phyloP scores from a whole-genome alignment of 2,797 vertebrate species.

The Semaprochilodus insignis region DNA sequence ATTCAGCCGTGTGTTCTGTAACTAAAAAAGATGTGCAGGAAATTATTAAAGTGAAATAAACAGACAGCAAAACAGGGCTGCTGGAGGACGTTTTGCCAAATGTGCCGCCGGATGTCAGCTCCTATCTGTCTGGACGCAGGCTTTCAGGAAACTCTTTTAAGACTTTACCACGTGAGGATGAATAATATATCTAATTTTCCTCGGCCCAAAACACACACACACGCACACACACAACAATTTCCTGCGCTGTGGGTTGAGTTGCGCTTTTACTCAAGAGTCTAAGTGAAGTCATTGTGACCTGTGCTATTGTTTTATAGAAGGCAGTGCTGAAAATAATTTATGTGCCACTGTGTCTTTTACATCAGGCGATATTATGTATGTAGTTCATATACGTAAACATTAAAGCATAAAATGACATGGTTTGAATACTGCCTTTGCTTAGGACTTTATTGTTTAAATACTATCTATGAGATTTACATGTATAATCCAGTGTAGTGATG shows the following conservation, averaged over 20 bases:
- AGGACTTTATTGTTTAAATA: background rate
- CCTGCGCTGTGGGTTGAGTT: slow-evolving; percentile 22
- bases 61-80: slow-evolving; percentile 59
- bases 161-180: slow-evolving; percentile 64
- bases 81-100: slow-evolving; percentile 62
- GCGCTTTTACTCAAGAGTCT: background rate
- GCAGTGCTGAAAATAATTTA: slow-evolving; percentile 40
- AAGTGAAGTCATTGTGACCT: slow-evolving; percentile 38
- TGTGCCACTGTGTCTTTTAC: background rate
- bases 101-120: slow-evolving; percentile 63
- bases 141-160: slow-evolving; percentile 74
- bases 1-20: slow-evolving; percentile 34
- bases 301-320: slow-evolving; percentile 48
- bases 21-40: slow-evolving; percentile 45
- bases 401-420: background rate
- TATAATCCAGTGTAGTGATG: too few relatives aligned
- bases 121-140: slow-evolving; percentile 58
- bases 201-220: slow-evolving; percentile 16
- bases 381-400: background rate
- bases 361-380: background rate
- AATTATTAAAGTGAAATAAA: slow-evolving; percentile 60
- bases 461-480: background rate
- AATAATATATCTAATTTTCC: slow-evolving; percentile 68
- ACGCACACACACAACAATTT: slow-evolving; percentile 23
- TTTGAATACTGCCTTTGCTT: background rate